Percentiles rank a stretch among this genome's conserved stretches.
phyloP scores from a whole-genome alignment of 2,113 vertebrate genomes.

The Hemicordylus capensis region DNA sequence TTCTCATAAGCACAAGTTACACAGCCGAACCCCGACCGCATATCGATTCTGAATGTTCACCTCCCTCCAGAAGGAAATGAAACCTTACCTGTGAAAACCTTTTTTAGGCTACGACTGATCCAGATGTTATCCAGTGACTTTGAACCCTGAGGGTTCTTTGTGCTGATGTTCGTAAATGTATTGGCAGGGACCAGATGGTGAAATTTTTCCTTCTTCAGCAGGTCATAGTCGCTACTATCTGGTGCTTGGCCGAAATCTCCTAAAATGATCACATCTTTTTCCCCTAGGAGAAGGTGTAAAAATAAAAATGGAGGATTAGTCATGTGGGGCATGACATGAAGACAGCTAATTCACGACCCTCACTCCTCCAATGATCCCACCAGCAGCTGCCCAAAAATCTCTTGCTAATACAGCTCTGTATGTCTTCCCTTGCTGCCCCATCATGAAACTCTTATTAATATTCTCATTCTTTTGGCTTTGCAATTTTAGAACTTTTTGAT shows the following conservation, averaged over 20 bases:
- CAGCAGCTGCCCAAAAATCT: too few species aligned
- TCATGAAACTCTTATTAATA: too few species aligned
- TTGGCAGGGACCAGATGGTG: slow-evolving; percentile 80
- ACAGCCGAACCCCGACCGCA: neutral
- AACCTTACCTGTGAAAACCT: slow-evolving; percentile 86
- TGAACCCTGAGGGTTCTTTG: slow-evolving; percentile 88
- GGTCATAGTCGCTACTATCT: slow-evolving; percentile 83
- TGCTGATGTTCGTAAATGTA: slow-evolving; percentile 95
- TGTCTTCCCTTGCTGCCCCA: too few species aligned
- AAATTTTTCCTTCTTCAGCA: slow-evolving; percentile 89
- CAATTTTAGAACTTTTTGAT: too few species aligned
- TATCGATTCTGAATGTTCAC: neutral
- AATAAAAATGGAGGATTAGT: neutral
- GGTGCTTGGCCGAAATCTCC: slow-evolving; percentile 89
- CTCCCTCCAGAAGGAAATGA: neutral
- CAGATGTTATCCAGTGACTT: slow-evolving; percentile 93
- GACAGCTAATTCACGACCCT: neutral
- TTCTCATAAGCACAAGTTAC: neutral
- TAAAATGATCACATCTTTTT: slow-evolving; percentile 88
- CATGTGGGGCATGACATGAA: neutral
- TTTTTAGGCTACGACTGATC: slow-evolving; percentile 89
- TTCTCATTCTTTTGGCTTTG: too few species aligned
- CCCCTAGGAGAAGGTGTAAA: slow-evolving; percentile 72
- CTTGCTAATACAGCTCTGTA: too few species aligned
- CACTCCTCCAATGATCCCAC: neutral